These are phyloP conservation scores for Chrysolina americana DNA, from an alignment of 2,888 invertebrate species.

Conservation along the genomic window DNA sequence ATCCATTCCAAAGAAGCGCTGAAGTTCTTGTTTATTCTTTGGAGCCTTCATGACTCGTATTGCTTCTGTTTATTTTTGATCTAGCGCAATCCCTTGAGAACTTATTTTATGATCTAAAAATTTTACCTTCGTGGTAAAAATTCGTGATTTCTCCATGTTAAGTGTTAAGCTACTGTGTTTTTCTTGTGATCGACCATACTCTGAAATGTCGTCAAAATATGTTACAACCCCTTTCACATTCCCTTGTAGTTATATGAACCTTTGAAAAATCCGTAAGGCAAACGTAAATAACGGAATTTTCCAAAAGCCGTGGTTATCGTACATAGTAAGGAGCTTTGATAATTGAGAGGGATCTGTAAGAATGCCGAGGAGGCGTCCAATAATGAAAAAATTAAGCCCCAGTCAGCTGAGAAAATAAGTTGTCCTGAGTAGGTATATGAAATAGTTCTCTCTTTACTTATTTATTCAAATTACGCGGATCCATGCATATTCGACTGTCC, in stretches of 20 bases:
- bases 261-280: no score
- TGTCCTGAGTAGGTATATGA: constrained; percentile 36
- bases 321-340: constrained; percentile 45
- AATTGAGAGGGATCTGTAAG: constrained; percentile 38
- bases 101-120: constrained; percentile 8
- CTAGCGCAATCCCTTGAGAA: background rate
- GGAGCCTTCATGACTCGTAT: background rate
- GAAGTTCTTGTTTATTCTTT: background rate
- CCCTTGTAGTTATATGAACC: no score
- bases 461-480: constrained; percentile 37
- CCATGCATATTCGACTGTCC: no score
- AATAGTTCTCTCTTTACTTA: constrained; percentile 34
- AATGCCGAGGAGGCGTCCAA: constrained; percentile 47
- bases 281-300: no score
- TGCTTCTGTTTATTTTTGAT: background rate
- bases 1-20: background rate
- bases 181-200: no score
- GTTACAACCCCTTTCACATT: no score
- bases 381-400: constrained; percentile 36
- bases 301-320: constrained; percentile 31
- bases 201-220: no score
- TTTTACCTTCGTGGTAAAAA: background rate
- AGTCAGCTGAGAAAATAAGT: constrained; percentile 26
- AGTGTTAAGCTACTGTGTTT: constrained; percentile 10
- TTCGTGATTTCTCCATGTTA: background rate